Conservation (phyloP, 2,888 invertebrate species). For the Tetramorium bicarinatum region DNA sequence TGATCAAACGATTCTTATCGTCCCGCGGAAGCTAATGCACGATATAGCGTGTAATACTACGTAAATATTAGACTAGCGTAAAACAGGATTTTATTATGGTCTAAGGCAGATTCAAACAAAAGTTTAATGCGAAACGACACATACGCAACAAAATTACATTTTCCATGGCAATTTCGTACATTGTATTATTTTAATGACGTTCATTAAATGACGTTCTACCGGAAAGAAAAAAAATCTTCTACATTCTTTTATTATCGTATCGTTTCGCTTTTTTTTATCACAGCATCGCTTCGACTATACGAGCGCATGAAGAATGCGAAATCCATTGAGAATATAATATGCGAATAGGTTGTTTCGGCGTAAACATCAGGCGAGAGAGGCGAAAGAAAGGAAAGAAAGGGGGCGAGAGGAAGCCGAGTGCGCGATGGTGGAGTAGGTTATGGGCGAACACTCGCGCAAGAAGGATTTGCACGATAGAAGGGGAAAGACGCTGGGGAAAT, state of each 20-base stretch:
- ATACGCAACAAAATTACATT: neutral
- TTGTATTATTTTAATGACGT: neutral
- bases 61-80: slow-evolving; percentile 4
- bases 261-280: neutral
- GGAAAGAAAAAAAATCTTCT: neutral
- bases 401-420: slow-evolving; percentile 57
- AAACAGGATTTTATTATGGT: slow-evolving; percentile 1
- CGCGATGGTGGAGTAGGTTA: slow-evolving; percentile 53
- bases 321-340: slow-evolving; percentile 57
- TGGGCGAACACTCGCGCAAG: slow-evolving; percentile 73
- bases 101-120: neutral
- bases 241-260: neutral
- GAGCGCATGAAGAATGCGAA: slow-evolving; percentile 30
- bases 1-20: slow-evolving; percentile 34
- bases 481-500: slow-evolving; percentile 82
- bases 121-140: neutral
- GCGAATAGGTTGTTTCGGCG: slow-evolving; percentile 45
- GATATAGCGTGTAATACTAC: slow-evolving; percentile 1
- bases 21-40: slow-evolving; percentile 9
- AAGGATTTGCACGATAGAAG: slow-evolving; percentile 79
- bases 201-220: neutral
- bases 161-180: neutral
- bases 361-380: slow-evolving; percentile 37
- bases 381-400: slow-evolving; percentile 37
- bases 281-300: neutral